phyloP scores from a whole-genome alignment of 2,113 vertebrate genomes.

The Felis chaus region DNA sequence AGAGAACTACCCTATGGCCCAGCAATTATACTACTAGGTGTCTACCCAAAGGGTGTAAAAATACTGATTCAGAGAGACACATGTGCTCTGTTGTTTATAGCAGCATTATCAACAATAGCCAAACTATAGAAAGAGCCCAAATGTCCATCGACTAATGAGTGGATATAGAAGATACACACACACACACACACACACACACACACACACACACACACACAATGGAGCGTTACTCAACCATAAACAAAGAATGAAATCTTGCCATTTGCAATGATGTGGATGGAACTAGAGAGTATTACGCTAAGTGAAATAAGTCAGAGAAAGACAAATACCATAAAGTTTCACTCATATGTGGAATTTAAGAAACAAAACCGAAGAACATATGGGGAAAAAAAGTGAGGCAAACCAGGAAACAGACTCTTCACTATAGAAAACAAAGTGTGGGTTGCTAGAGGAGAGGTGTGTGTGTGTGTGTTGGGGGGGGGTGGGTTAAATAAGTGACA shows the following conservation, averaged over 20 bases:
- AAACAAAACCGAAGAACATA: background rate
- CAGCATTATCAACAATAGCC: background rate
- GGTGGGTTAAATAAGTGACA: background rate
- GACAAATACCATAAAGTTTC: background rate
- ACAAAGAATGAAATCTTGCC: background rate
- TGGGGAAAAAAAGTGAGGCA: background rate
- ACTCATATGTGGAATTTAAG: background rate
- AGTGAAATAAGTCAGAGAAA: background rate
- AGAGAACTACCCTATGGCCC: background rate
- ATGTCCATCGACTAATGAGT: no score
- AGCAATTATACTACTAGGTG: background rate
- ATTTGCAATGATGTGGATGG: background rate
- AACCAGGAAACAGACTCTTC: background rate
- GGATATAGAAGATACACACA: no score
- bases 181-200: no score
- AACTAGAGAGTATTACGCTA: background rate
- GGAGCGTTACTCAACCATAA: background rate
- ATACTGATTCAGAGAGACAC: background rate
- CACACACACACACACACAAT: no score
- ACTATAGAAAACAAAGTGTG: background rate
- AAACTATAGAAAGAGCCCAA: no score
- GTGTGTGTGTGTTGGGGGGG: background rate
- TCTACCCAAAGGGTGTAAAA: background rate
- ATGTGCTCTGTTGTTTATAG: background rate
- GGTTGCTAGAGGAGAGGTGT: background rate